Percentiles rank a stretch among this genome's conserved stretches.
Evolutionary conservation across 1,140 invertebrate genomes (phyloP).

Genomic region (Micrasema minimum): DNA sequence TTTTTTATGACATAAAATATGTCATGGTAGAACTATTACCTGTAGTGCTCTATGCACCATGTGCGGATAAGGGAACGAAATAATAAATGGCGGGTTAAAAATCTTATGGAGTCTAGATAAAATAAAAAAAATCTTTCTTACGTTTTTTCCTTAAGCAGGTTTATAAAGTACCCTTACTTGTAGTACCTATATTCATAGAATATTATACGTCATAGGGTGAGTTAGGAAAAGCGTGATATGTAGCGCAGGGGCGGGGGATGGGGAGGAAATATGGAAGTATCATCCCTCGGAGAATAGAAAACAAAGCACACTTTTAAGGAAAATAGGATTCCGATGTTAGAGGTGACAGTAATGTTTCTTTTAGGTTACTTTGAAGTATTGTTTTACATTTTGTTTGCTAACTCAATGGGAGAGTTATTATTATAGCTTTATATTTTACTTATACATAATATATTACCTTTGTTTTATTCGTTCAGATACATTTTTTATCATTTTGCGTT

Average conservation of each 20-base stretch:
- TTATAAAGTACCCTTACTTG: too few relatives aligned
- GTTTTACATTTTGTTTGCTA: constrained; percentile 1
- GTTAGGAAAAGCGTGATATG: constrained; percentile 6
- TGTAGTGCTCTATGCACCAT: too few relatives aligned
- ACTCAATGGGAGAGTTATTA: neutral
- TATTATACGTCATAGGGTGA: constrained; percentile 5
- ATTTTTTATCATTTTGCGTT: too few relatives aligned
- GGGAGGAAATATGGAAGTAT: constrained; percentile 19
- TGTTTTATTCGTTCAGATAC: too few relatives aligned
- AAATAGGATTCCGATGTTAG: constrained; percentile 23
- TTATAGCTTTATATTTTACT: neutral
- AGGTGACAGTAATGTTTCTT: constrained; percentile 18
- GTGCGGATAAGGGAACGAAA: too few relatives aligned
- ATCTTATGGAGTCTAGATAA: too few relatives aligned
- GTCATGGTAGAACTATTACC: too few relatives aligned
- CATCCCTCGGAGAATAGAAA: constrained; percentile 21
- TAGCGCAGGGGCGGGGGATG: neutral
- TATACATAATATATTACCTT: too few relatives aligned
- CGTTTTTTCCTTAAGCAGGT: too few relatives aligned
- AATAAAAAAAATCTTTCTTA: too few relatives aligned
- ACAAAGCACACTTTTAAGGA: constrained; percentile 18
- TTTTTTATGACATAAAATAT: too few relatives aligned
- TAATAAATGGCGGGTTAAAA: too few relatives aligned
- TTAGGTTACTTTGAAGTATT: constrained; percentile 20
- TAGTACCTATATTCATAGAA: neutral